phyloP scores from a whole-genome alignment of 2,113 vertebrate species.

The Holacanthus passer region DNA sequence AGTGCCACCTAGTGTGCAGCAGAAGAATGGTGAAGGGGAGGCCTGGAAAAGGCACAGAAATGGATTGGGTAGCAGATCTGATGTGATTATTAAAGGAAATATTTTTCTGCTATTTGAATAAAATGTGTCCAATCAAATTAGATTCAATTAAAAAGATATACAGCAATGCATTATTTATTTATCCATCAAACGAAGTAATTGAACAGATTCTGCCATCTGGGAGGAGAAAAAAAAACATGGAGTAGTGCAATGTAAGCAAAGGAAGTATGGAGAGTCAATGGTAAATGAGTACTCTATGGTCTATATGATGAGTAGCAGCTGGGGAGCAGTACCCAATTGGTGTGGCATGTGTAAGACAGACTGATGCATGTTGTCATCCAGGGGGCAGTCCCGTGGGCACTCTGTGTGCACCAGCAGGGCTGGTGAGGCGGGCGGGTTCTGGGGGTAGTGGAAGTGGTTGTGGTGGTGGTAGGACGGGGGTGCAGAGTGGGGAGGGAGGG shows the following conservation, averaged over 20 bases:
- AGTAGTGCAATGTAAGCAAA: neutral
- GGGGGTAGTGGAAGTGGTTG: conserved; percentile 76
- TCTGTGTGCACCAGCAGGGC: conserved; percentile 85
- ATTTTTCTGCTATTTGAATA: neutral
- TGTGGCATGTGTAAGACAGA: conserved; percentile 86
- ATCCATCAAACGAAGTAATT: neutral
- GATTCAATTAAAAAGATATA: neutral
- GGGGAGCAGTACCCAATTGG: conserved; percentile 77
- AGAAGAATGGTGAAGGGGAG: conserved; percentile 25
- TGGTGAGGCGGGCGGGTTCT: conserved; percentile 84
- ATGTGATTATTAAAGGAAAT: neutral
- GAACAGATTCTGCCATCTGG: neutral
- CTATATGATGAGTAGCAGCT: conserved; percentile 63
- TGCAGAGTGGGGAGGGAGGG: conserved; percentile 80
- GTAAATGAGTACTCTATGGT: conserved; percentile 27
- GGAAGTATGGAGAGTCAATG: conserved; percentile 23
- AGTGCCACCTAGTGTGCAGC: conserved; percentile 66
- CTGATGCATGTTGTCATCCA: conserved; percentile 87
- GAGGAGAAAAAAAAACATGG: neutral
- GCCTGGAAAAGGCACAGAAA: conserved; percentile 1
- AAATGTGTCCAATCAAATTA: neutral
- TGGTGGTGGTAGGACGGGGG: conserved; percentile 77
- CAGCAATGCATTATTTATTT: neutral
- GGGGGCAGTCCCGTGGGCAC: conserved; percentile 81
- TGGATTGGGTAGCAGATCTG: neutral